These are phyloP conservation scores for Patiria miniata DNA, from an alignment of 35 echinoderm and acorn worm genomes.

Conservation along the genomic window DNA sequence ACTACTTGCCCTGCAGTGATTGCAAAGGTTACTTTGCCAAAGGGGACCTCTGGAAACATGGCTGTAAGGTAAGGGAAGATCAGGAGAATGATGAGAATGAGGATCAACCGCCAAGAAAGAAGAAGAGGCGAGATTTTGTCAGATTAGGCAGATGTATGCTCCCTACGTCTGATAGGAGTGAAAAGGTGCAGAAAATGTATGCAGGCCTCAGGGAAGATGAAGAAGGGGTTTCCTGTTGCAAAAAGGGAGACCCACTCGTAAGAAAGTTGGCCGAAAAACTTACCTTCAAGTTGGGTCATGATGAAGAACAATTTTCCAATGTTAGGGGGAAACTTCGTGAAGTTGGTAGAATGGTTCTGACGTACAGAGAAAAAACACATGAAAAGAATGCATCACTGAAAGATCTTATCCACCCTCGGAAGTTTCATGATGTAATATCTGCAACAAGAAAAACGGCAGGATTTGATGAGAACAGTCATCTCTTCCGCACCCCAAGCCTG, in stretches of 20 bases:
- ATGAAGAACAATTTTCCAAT: constrained; percentile 52
- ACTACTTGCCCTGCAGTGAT: constrained; percentile 75
- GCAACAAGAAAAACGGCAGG: constrained; percentile 60
- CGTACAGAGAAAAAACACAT: too few relatives aligned
- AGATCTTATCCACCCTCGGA: constrained; percentile 50
- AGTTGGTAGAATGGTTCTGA: constrained; percentile 42
- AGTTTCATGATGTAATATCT: constrained; percentile 54
- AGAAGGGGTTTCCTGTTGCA: constrained; percentile 36
- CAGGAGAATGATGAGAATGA: not conserved
- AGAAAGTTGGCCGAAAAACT: constrained; percentile 58
- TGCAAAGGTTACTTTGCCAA: constrained; percentile 78
- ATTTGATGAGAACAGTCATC: constrained; percentile 69
- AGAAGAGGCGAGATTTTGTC: constrained; percentile 26
- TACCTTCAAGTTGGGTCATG: constrained; percentile 60
- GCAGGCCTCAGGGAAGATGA: constrained; percentile 56
- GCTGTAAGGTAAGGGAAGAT: constrained; percentile 54
- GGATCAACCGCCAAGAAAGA: constrained; percentile 28
- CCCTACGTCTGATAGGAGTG: constrained; percentile 26
- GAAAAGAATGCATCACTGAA: constrained; percentile 47
- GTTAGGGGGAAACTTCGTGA: constrained; percentile 75
- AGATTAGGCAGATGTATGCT: constrained; percentile 16
- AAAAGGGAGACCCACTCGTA: constrained; percentile 56
- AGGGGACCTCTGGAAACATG: constrained; percentile 78
- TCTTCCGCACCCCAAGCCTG: constrained; percentile 64
- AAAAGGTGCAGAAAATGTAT: constrained; percentile 44